A percentile compares a stretch with the other conserved stretches of the same genome.
These are phyloP conservation scores for Drosophila sechellia DNA, from an alignment of 1,140 invertebrate genomes.

Conservation along the genomic window DNA sequence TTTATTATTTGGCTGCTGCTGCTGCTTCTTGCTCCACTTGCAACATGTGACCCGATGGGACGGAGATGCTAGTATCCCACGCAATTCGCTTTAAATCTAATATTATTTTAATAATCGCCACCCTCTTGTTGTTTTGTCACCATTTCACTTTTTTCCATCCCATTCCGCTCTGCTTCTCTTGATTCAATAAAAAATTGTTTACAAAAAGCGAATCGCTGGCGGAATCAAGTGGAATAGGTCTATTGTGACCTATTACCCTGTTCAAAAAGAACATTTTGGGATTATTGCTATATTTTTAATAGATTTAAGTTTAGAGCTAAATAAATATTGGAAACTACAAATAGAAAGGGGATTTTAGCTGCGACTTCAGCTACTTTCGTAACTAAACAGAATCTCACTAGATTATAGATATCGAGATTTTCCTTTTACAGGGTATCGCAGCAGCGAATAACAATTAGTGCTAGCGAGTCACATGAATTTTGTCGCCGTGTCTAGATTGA, in stretches of 20 bases:
- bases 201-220: constrained; percentile 43
- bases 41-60: constrained; percentile 65
- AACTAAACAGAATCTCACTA: too few species aligned
- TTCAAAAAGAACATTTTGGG: constrained; percentile 1
- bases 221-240: constrained; percentile 18
- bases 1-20: constrained; percentile 24
- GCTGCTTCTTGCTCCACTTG: constrained; percentile 40
- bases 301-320: not conserved
- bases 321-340: not conserved
- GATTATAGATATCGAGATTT: too few species aligned
- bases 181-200: constrained; percentile 79
- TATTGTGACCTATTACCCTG: too few species aligned
- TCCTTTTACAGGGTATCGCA: constrained; percentile 25
- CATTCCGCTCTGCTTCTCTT: constrained; percentile 29
- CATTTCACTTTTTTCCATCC: constrained; percentile 8
- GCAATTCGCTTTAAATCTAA: constrained; percentile 51
- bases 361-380: too few species aligned
- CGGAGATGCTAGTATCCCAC: constrained; percentile 30
- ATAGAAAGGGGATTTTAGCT: too few species aligned
- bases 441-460: not conserved
- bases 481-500: constrained; percentile 76
- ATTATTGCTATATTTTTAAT: constrained; percentile 12
- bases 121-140: constrained; percentile 30
- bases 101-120: constrained; percentile 60
- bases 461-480: constrained; percentile 71